phyloP scores from a whole-genome alignment of 1,140 invertebrate genomes.

The Lanistes nyassanus region DNA sequence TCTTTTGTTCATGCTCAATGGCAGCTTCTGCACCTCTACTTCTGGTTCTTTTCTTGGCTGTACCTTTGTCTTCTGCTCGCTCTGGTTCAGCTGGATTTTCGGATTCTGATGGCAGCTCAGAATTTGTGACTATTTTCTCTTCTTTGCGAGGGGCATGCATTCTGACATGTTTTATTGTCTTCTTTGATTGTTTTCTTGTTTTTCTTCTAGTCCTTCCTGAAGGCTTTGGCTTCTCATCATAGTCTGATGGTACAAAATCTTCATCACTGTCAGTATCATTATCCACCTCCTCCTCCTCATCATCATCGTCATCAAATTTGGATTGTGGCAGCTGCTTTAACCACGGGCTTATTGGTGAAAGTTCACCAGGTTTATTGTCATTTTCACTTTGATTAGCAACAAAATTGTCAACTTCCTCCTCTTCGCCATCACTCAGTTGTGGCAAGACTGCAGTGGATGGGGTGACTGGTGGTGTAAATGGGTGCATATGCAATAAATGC shows the following conservation, averaged over 20 bases:
- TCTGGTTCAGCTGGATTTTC: conserved; percentile 10
- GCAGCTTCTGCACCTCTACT: background rate
- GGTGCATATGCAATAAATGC: conserved; percentile 13
- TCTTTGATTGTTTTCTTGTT: conserved; percentile 12
- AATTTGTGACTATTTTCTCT: background rate
- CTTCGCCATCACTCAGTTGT: conserved; percentile 20
- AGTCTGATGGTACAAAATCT: conserved; percentile 19
- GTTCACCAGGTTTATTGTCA: background rate
- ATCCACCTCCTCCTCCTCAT: conserved; percentile 12
- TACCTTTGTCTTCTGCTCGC: conserved; percentile 17
- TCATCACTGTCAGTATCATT: conserved; percentile 21
- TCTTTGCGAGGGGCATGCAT: background rate
- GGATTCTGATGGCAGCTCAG: conserved; percentile 4
- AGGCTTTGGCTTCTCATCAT: conserved; percentile 8
- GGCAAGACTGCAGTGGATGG: background rate
- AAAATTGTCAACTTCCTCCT: background rate
- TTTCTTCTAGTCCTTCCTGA: background rate
- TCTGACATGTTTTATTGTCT: conserved; percentile 5
- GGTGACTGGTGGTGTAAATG: background rate
- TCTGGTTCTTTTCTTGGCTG: conserved; percentile 5
- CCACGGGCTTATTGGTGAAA: conserved; percentile 14
- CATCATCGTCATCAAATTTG: conserved; percentile 16
- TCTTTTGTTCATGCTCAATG: background rate
- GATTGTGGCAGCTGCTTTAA: conserved; percentile 13
- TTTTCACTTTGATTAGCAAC: background rate